phyloP scores from a whole-genome alignment of 2,797 vertebrate genomes.

The Lepus townsendii region DNA sequence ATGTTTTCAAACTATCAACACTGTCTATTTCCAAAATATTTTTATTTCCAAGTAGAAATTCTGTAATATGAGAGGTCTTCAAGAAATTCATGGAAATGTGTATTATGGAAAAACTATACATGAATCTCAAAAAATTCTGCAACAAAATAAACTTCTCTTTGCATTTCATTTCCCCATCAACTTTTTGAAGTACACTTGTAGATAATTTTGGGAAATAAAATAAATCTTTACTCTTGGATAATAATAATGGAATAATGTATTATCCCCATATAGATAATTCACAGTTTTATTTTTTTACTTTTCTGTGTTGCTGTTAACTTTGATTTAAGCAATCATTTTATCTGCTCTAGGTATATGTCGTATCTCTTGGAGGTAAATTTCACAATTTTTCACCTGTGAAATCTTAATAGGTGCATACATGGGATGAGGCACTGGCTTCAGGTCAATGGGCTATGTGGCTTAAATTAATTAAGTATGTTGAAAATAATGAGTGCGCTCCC shows the following conservation, averaged over 20 bases:
- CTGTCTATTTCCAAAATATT: conserved; percentile 1
- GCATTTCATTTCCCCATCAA: too few species aligned
- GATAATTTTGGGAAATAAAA: conserved; percentile 40
- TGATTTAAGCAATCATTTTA: conserved; percentile 46
- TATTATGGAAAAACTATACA: too few species aligned
- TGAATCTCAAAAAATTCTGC: too few species aligned
- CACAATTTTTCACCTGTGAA: conserved; percentile 28
- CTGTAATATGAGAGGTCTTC: not conserved
- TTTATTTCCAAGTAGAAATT: not conserved
- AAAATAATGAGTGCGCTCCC: conserved; percentile 65
- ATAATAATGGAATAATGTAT: not conserved
- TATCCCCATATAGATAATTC: conserved; percentile 47
- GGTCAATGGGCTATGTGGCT: conserved; percentile 12
- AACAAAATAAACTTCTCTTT: too few species aligned
- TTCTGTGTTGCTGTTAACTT: conserved; percentile 37
- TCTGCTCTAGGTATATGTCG: conserved; percentile 47
- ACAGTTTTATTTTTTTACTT: conserved; percentile 14
- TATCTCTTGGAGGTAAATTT: conserved; percentile 31
- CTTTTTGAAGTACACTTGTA: too few species aligned
- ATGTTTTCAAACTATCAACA: not conserved
- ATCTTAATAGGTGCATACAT: conserved; percentile 4
- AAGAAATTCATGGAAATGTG: too few species aligned
- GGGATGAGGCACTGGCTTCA: not conserved
- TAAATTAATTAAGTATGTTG: conserved; percentile 55
- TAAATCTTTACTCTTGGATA: conserved; percentile 38